phyloP scores from a whole-genome alignment of 2,797 vertebrate species.

The Acipenser ruthenus region DNA sequence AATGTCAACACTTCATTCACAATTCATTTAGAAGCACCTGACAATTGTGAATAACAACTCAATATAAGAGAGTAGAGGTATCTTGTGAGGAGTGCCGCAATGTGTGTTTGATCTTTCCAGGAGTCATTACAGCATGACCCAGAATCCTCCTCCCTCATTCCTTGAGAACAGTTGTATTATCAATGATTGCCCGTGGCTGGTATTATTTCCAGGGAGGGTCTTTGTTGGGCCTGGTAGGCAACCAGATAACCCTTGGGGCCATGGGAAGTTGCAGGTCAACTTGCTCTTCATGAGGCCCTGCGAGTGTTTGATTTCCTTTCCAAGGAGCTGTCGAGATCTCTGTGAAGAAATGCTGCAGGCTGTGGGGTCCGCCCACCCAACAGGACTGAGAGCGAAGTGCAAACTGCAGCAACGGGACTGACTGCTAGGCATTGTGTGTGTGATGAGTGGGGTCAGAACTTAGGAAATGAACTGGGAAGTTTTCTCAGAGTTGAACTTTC shows the following conservation, averaged over 20 bases:
- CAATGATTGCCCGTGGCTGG: constrained; percentile 60
- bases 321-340: constrained; percentile 29
- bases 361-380: constrained; percentile 35
- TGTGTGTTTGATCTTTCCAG: too few species aligned
- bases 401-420: constrained; percentile 18
- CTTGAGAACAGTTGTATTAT: constrained; percentile 44
- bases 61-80: too few species aligned
- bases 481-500: constrained; percentile 49
- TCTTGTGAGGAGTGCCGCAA: too few species aligned
- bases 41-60: too few species aligned
- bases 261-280: constrained; percentile 48
- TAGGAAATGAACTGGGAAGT: constrained; percentile 66
- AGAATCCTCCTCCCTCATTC: constrained; percentile 41
- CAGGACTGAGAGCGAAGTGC: constrained; percentile 22
- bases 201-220: constrained; percentile 46
- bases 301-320: constrained; percentile 25
- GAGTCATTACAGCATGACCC: constrained; percentile 44
- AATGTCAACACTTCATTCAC: too few species aligned
- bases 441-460: constrained; percentile 51
- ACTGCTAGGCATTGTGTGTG: constrained; percentile 57
- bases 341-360: constrained; percentile 49
- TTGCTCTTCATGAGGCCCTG: constrained; percentile 21
- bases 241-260: constrained; percentile 36
- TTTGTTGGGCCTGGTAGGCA: constrained; percentile 39
- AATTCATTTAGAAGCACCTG: too few species aligned